A percentile compares a stretch with the other conserved stretches of the same genome.
Conservation (phyloP, 2,888 invertebrate genomes). For the Serripes groenlandicus region DNA sequence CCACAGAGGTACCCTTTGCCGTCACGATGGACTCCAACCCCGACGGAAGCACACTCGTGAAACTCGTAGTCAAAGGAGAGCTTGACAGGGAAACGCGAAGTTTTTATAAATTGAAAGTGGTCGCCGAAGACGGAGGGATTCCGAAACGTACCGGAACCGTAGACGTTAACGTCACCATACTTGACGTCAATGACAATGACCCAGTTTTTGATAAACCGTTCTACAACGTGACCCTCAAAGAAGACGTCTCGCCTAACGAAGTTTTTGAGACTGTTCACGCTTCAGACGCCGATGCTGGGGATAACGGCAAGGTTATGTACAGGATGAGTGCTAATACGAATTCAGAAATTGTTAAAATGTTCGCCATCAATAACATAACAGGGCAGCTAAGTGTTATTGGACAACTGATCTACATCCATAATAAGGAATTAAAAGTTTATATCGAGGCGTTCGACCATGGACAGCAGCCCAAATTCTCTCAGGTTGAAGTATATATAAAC, state of each 20-base stretch:
- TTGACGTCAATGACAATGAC: conserved; percentile 76
- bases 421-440: conserved; percentile 65
- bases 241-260: conserved; percentile 63
- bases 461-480: conserved; percentile 72
- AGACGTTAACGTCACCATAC: conserved; percentile 67
- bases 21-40: conserved; percentile 62
- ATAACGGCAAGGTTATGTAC: conserved; percentile 89
- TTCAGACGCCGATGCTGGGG: conserved; percentile 93
- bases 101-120: conserved; percentile 70
- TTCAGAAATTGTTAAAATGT: conserved; percentile 68
- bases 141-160: conserved; percentile 67
- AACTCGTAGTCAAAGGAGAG: conserved; percentile 68
- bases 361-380: conserved; percentile 69
- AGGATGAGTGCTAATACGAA: conserved; percentile 80
- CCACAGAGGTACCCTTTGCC: conserved; percentile 67
- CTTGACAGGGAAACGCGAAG: conserved; percentile 75
- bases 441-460: conserved; percentile 80
- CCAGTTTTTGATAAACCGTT: conserved; percentile 69
- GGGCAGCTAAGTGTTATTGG: conserved; percentile 76
- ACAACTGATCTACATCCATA: conserved; percentile 72
- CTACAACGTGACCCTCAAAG: conserved; percentile 73
- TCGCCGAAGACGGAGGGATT: conserved; percentile 75
- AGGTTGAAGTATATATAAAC: conserved; percentile 74
- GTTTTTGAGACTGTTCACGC: conserved; percentile 90
- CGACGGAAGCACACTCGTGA: conserved; percentile 73